phyloP scores from a whole-genome alignment of 2,797 vertebrate genomes.

The Martes flavigula region DNA sequence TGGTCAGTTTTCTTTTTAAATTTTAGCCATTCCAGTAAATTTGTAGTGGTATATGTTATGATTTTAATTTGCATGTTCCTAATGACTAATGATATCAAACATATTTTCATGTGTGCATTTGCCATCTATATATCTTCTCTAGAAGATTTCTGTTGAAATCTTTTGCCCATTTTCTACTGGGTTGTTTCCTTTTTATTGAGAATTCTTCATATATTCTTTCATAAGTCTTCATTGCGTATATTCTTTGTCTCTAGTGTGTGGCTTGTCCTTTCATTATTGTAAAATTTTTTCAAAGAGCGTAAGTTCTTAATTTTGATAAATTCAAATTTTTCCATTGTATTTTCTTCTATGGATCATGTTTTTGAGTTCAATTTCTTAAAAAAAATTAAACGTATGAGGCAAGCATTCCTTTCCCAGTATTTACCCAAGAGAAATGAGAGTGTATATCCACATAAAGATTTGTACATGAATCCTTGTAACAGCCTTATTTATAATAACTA shows the following conservation, averaged over 20 bases:
- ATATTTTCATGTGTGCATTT: neutral
- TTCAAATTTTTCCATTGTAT: neutral
- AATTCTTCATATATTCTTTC: neutral
- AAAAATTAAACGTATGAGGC: neutral
- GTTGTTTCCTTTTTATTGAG: neutral
- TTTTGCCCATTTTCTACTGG: neutral
- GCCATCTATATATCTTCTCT: neutral
- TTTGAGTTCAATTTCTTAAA: neutral
- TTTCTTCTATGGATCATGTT: neutral
- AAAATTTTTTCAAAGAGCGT: neutral
- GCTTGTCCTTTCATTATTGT: neutral
- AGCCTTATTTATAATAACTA: neutral
- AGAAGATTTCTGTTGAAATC: neutral
- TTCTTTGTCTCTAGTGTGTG: neutral
- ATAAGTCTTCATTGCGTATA: neutral
- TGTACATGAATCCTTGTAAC: neutral
- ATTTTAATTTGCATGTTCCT: neutral
- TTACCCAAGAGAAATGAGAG: slow-evolving; percentile 9
- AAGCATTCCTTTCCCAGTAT: neutral
- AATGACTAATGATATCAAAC: neutral
- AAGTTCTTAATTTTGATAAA: neutral
- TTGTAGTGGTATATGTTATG: neutral
- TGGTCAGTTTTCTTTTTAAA: neutral
- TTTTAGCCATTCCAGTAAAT: neutral
- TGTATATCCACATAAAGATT: neutral